phyloP scores from a whole-genome alignment of 1,140 invertebrate species.

The Camponotus vicinus region DNA sequence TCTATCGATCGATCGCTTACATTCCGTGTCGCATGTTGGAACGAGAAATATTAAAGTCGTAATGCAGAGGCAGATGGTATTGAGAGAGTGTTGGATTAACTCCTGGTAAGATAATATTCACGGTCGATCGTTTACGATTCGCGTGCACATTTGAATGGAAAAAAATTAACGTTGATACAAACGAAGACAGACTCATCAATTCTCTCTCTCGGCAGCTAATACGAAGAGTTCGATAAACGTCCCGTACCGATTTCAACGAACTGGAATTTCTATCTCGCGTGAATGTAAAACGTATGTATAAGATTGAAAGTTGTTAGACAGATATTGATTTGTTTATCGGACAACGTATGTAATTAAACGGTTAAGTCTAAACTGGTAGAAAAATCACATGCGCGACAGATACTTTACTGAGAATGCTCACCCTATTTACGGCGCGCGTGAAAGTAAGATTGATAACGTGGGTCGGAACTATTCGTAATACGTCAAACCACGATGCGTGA shows the following conservation, averaged over 20 bases:
- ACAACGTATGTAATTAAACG: constrained; percentile 29
- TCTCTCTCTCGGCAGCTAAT: neutral
- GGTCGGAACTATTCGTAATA: constrained; percentile 10
- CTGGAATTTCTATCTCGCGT: neutral
- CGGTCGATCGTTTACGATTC: constrained; percentile 8
- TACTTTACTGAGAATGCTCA: neutral
- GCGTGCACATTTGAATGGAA: neutral
- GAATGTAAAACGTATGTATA: neutral
- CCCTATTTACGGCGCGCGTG: neutral
- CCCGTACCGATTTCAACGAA: neutral
- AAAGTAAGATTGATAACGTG: constrained; percentile 38
- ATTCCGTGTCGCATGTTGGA: constrained; percentile 37
- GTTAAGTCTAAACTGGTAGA: constrained; percentile 43
- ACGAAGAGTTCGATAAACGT: constrained; percentile 10
- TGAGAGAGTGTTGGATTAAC: constrained; percentile 14
- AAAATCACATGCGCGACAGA: neutral
- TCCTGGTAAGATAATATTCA: constrained; percentile 17
- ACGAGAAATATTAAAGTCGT: constrained; percentile 41
- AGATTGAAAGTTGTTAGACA: neutral
- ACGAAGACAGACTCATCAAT: constrained; percentile 8
- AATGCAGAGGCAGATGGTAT: constrained; percentile 4
- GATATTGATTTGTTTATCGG: neutral
- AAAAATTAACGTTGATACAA: neutral
- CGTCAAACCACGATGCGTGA: constrained; percentile 1
- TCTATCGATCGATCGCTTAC: constrained; percentile 41